Evolutionary conservation across 2,888 invertebrate species (phyloP), one percentile per base, ranked within the genome.

Genomic region (Pyrochroa serraticornis): DNA sequence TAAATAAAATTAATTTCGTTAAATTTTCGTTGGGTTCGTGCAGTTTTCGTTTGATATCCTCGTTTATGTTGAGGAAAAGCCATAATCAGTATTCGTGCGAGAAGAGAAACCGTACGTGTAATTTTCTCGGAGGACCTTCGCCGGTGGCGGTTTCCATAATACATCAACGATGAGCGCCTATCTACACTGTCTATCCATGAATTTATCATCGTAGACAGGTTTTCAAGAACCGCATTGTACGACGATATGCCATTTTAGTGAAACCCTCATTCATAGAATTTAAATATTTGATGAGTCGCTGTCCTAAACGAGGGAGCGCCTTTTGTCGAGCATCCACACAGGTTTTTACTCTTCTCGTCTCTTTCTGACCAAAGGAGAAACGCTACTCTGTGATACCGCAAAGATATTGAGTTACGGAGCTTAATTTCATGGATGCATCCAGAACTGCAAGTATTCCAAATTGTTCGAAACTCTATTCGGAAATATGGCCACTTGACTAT

Each of bases 121-220:
- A 61, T 58, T 54, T 58, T 31, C 44, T 38, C 39, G 52, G 49
- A 53, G 56, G 57, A 57, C 52, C 49, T 10, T 38, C 33, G 14
- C 39, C 37, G 22, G 33, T 32, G 34, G 55, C 36, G 56, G 41
- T 57, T 62, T 57, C 59, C 58, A 62, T 62, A 62, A 60, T 62
- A 62, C 62, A 62, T 60, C 62, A 58, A 49, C 62, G 60, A 60
- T 52, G 56, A 57, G 52, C 56, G 57, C 52, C 56, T 58, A 53
- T 61, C 61, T 45, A 42, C 60, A 57, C 62, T 50, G 59, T 51
- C 59, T 62, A 55, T 59, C 59, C 62, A 62, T 62, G 60, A 62
- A 62, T 62, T 62, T 62, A 62, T 62, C 62, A 62, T 62, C 57
- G 56, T 43, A 42, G 61, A 63, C 63, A 65, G 57, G 62, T 61